These are phyloP conservation scores for Ciconia stormi DNA, from an alignment of 2,113 vertebrate species.

Conservation along the genomic window DNA sequence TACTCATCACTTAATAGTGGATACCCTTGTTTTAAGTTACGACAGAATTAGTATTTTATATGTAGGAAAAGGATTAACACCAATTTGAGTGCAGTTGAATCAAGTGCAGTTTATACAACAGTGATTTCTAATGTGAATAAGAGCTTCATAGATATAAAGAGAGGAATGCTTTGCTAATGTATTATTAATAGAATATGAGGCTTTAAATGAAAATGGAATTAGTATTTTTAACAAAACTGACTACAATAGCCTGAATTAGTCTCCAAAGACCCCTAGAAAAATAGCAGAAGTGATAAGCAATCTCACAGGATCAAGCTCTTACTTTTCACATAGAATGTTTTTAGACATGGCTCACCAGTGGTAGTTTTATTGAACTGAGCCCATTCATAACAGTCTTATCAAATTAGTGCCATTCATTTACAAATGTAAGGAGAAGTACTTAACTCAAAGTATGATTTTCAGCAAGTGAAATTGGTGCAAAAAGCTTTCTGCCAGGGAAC, in stretches of 20 bases:
- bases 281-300: background rate
- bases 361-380: background rate
- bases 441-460: background rate
- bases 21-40: background rate
- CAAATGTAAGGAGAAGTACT: accelerated
- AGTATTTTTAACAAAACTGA: background rate
- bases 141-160: background rate
- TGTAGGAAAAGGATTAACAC: background rate
- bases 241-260: background rate
- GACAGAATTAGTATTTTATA: background rate
- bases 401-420: background rate
- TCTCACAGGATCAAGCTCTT: background rate
- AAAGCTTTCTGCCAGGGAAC: background rate
- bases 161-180: background rate
- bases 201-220: background rate
- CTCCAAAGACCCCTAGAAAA: background rate
- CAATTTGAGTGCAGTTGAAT: background rate
- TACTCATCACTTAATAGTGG: background rate
- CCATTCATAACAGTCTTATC: background rate
- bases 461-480: background rate
- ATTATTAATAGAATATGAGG: background rate
- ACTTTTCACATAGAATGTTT: background rate
- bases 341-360: background rate
- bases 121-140: background rate
- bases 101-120: background rate